Evolutionary conservation across 2,888 invertebrate genomes (phyloP).

Genomic region (Leptarthrus brevirostris): DNA sequence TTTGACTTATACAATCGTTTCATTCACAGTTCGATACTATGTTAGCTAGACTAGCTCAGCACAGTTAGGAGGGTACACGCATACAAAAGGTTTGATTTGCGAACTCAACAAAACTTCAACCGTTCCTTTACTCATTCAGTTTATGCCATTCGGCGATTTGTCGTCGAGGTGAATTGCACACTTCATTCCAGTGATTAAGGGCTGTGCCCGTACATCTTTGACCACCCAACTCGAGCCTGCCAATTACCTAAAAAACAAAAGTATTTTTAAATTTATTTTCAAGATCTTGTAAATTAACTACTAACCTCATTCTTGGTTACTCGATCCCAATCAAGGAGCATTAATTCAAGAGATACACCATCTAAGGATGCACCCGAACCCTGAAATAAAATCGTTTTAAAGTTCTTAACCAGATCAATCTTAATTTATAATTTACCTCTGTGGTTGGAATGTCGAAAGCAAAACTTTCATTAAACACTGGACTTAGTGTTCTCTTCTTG

Average conservation of each 20-base stretch:
- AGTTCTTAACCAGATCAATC: not conserved
- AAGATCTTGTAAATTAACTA: not conserved
- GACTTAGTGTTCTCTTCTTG: conserved; percentile 96
- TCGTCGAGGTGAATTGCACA: conserved; percentile 94
- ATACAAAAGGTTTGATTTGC: conserved; percentile 13
- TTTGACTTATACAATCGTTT: conserved; percentile 43
- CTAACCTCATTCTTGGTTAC: conserved; percentile 96
- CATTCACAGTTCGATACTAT: conserved; percentile 38
- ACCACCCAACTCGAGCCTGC: conserved; percentile 91
- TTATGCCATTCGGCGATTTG: conserved; percentile 99
- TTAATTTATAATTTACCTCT: conserved; percentile 64
- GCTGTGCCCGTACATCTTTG: conserved; percentile 83
- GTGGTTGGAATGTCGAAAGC: conserved; percentile 93
- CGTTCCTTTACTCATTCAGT: conserved; percentile 80
- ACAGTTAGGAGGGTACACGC: conserved; percentile 14
- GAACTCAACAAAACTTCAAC: not conserved
- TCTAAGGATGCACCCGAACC: conserved; percentile 66
- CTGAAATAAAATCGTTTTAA: conserved; percentile 55
- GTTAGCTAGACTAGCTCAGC: not conserved
- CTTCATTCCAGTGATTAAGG: conserved; percentile 96
- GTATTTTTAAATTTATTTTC: not conserved
- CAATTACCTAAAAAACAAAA: conserved; percentile 83
- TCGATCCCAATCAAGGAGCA: conserved; percentile 92
- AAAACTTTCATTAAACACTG: conserved; percentile 99
- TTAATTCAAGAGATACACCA: conserved; percentile 66